Evolutionary conservation across 2,797 vertebrate species (phyloP), one percentile per base, ranked within the genome.

Genomic region (Pantherophis alleghaniensis): DNA sequence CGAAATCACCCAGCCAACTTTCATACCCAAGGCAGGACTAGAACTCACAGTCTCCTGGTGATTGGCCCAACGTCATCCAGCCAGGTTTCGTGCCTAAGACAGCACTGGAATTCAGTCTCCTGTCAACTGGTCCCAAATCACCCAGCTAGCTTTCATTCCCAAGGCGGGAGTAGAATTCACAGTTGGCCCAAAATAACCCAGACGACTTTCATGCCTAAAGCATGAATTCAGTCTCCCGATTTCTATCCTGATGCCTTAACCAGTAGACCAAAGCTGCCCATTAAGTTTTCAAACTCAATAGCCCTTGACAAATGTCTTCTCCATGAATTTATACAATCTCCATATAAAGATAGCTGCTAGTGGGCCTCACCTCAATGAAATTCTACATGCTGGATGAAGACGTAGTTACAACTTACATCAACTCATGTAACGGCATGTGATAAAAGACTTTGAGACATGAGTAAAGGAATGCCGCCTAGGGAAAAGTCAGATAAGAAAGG

Each of bases 11-110:
- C 63, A 66, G 63, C 28, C 5, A n/a, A 12, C 61, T 66, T 66
- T 66, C 61, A 14, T 5, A 1, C 4, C 26, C 4, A 66, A 66
- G 61, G 26, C 26, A 28, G 26, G 26, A 63, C 11, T 28, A 66
- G 61, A 66, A 66, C 61, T 66, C 26, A 66, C 61, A 5, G 26
- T 14, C 12, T 2, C 26, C 61, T 66, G 61, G 26, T n/a, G 11
- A 66, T 5, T 66, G 61, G 60, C 24, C 1, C 24, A 11, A 57
- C 18, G 24, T 61, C 24, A 61, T 10, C 9, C 60, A 61, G 60
- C 2, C 3, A 1, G 60, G 2, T 61, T 26, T 26, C 3, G 1
- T 26, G 60, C 7, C 2, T 26, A 4, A 61, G 0, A 3, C 60
- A 3, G 24, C 7, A 3, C 20, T 60, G 3, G 22, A 61, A 26